phyloP scores from a whole-genome alignment of 2,888 invertebrate species.

The Diplazon laetatorius region DNA sequence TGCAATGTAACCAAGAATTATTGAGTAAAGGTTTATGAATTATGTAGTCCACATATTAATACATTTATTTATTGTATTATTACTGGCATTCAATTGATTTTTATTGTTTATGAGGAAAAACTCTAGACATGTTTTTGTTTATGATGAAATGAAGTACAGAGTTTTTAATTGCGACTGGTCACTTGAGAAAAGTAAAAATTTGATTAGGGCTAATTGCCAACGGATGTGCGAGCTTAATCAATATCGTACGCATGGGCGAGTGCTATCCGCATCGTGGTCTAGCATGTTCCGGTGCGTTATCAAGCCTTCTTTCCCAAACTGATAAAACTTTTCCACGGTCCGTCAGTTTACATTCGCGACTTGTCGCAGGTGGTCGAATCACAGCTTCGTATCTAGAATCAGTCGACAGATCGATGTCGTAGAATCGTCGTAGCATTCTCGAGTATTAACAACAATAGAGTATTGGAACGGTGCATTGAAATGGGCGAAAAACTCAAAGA shows the following conservation, averaged over 20 bases:
- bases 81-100: too few relatives aligned
- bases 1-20: too few relatives aligned
- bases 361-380: constrained; percentile 36
- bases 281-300: constrained; percentile 49
- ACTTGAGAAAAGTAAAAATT: too few relatives aligned
- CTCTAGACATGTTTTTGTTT: too few relatives aligned
- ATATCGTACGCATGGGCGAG: constrained; percentile 21
- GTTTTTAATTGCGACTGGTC: too few relatives aligned
- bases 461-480: neutral
- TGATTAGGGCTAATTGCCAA: constrained; percentile 39
- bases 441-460: neutral
- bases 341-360: constrained; percentile 43
- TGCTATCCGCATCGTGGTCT: constrained; percentile 39
- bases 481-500: constrained; percentile 36
- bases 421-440: neutral
- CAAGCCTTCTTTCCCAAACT: constrained; percentile 52
- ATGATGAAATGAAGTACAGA: too few relatives aligned
- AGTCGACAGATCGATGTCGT: too few relatives aligned
- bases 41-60: too few relatives aligned
- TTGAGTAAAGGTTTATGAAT: too few relatives aligned
- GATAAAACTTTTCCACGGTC: constrained; percentile 55
- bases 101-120: too few relatives aligned
- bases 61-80: too few relatives aligned
- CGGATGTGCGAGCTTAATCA: constrained; percentile 4
- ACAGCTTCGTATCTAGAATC: neutral